Base-by-base conservation (phyloP, 2,888 invertebrate genomes). In the Hermaeophaga mercurialis region DNA sequence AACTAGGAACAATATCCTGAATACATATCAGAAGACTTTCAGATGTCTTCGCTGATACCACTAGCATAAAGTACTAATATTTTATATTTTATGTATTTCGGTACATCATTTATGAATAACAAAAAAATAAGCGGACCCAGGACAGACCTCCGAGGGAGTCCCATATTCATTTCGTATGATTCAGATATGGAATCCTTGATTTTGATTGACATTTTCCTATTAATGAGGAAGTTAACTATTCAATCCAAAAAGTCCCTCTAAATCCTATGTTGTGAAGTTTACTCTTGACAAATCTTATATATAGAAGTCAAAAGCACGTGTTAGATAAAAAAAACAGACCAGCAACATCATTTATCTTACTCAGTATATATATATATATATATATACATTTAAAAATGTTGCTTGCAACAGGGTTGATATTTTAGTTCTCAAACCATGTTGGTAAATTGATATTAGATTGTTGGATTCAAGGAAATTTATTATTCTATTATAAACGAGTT, bases 81-180 rank as follows among this genome's bases (percentile, higher is more conserved):
- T 31, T 31, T 31, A 11, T 11, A 31, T 3, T 9, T 31, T 31
- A 31, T 11, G 6, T 12, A 31, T 9, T 31, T 6, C 3, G 31
- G 31, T n/a, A 11, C 44, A 52, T 55, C 52, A 59, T 50, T 58
- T 54, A 31, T 31, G 31, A 31, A 31, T 31, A 31, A 31, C 11
- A 31, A 9, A 31, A 31, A 31, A 31, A 31, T 31, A 11, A 31
- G 31, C 31, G 31, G 31, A 12, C 31, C 31, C 31, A 31, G 31
- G 11, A 31, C 31, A 31, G 31, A 31, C 12, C 31, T 12, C 9
- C 12, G 31, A 12, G 11, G 31, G 3, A 31, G 11, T 31, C 31
- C 12, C 31, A 12, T 31, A 31, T 31, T 31, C 31, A 31, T n/a
- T 5, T 22, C 31, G 45, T 36, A 28, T 53, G 11, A 31, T 31